These are phyloP conservation scores for Carettochelys insculpta DNA, from an alignment of 2,113 vertebrate genomes.

Conservation along the genomic window DNA sequence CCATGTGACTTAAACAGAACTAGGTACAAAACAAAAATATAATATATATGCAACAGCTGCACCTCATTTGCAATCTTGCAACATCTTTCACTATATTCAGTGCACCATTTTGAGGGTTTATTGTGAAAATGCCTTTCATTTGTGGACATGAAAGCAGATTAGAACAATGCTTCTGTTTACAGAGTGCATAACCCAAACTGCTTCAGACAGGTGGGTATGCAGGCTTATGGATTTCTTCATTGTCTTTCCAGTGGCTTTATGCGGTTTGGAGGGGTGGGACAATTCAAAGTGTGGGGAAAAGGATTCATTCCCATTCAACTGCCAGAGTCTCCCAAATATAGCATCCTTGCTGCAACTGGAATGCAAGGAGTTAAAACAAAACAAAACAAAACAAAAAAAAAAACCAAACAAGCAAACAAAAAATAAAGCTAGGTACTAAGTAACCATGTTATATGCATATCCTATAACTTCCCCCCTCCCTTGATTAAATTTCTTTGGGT, in stretches of 20 bases:
- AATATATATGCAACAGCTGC: background rate
- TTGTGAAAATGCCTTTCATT: slow-evolving; percentile 47
- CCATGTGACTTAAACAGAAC: slow-evolving; percentile 42
- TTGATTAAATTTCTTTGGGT: background rate
- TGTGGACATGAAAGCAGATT: slow-evolving; percentile 33
- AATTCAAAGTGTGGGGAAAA: slow-evolving; percentile 18
- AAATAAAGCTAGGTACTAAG: slow-evolving; percentile 21
- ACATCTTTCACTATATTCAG: slow-evolving; percentile 51
- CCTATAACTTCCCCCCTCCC: slow-evolving; percentile 20
- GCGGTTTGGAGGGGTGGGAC: background rate
- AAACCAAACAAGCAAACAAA: too few species aligned
- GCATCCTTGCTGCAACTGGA: slow-evolving; percentile 23
- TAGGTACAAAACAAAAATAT: slow-evolving; percentile 40
- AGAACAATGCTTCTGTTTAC: fast-evolving
- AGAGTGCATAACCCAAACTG: background rate
- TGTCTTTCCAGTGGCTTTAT: background rate
- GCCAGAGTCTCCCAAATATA: slow-evolving; percentile 29
- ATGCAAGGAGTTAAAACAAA: slow-evolving; percentile 25
- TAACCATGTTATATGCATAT: background rate
- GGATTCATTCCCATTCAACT: slow-evolving; percentile 15
- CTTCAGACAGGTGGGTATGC: fast-evolving
- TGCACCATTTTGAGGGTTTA: slow-evolving; percentile 41
- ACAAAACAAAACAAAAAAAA: too few species aligned
- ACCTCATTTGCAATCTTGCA: background rate
- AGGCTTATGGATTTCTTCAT: background rate